Percentiles rank a stretch among this genome's conserved stretches.
Evolutionary conservation across 2,797 vertebrate species (phyloP).

Genomic region (Platalea minor): DNA sequence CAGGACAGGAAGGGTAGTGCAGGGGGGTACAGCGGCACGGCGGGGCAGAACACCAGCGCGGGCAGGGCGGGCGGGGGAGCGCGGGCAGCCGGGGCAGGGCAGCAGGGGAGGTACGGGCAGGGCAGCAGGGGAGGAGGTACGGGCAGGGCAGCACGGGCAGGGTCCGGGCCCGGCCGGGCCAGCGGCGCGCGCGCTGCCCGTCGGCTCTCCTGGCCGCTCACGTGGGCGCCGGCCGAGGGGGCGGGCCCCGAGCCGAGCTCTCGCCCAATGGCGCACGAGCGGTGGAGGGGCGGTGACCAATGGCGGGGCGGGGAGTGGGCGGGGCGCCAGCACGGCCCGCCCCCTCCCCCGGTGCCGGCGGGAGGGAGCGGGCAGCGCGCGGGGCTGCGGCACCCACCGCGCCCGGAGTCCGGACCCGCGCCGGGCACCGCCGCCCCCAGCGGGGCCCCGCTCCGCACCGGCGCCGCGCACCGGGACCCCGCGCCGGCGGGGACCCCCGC

Average conservation of each 20-base stretch:
- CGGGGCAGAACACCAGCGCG: background rate
- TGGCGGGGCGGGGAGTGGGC: background rate
- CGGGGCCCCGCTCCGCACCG: background rate
- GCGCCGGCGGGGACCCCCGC: background rate
- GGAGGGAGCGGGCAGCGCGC: background rate
- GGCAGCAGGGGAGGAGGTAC: too few relatives aligned
- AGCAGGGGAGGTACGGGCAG: too few relatives aligned
- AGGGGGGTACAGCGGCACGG: too few relatives aligned
- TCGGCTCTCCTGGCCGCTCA: background rate
- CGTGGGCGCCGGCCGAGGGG: background rate
- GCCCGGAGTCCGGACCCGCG: too few relatives aligned
- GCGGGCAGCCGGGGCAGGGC: too few relatives aligned
- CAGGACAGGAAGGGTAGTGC: background rate
- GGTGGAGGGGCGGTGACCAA: background rate
- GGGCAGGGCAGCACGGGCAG: too few relatives aligned
- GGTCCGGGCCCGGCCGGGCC: background rate
- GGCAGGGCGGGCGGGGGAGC: too few relatives aligned
- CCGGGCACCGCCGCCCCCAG: background rate
- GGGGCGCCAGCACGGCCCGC: accelerated
- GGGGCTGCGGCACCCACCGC: background rate
- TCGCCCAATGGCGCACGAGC: background rate
- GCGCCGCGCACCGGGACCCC: background rate
- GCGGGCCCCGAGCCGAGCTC: background rate
- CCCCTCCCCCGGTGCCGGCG: background rate
- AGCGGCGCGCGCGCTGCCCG: background rate